Base-by-base conservation (phyloP, 2,888 invertebrate species). In the Caenorhabditis japonica region DNA sequence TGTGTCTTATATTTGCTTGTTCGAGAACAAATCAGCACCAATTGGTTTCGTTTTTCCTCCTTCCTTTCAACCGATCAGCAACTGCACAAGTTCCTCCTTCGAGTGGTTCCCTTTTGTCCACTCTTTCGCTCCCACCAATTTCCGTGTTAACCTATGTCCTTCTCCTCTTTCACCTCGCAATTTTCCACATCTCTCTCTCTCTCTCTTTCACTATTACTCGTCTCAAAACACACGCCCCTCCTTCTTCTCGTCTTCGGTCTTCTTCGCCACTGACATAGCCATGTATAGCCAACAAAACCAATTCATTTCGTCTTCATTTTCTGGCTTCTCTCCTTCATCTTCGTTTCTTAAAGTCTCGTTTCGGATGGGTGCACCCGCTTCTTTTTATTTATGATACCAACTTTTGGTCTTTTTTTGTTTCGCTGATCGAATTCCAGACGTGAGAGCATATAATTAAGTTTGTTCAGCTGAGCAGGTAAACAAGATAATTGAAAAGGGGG, bases 1-100 rank as follows among this genome's bases (percentile, higher is more conserved):
- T 55, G n/a, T n/a, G n/a, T 25, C 33, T 30, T 4, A 30, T 30
- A 39, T 44, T 2, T 56, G 30, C 59, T 68, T 68, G 60, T 58
- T 69, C 60, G 68, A 15, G 49, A 36, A 49, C 49, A 69, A 60
- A 60, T 60, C 59, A 55, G 60, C 53, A 60, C 43, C 68, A 68
- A 55, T 21, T 17, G 34, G 56, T 17, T 56, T 39, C 34, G 21
- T 23, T 46, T 12, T n/a, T n/a, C n/a, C n/a, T n/a, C n/a, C n/a
- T n/a, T n/a, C n/a, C n/a, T n/a, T n/a, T 19, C 12, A 23, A 23
- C 23, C 36, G 34, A 58, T 56, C 56, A 55, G 33, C 43, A 39
- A 47, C 23, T 2, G 23, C 23, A 41, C 51, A 38, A 27, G 36
- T 60, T 47, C 36, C 30, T 41, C 10, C 23, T 36, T 62, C 44